Base-by-base conservation (phyloP, 1,140 invertebrate species). In the Metopolophium dirhodum region DNA sequence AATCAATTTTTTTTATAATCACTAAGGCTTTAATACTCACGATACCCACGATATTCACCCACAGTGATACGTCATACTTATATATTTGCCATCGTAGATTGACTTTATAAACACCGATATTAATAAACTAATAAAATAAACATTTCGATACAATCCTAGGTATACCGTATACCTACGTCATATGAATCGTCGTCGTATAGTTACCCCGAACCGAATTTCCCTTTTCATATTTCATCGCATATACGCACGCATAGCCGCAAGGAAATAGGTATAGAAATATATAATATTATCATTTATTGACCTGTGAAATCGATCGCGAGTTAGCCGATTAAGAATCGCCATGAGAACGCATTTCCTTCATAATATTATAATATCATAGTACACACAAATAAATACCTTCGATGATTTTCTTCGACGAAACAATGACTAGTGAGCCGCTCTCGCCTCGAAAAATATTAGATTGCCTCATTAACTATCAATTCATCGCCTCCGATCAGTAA, bases 211-310 rank as follows among this genome's bases (percentile, higher is more conserved):
- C 61, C 14, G 14, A 18, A n/a, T 77, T n/a, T 20, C 30, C 14
- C 14, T 77, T 77, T n/a, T 35, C n/a, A 77, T 77, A 77, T 77
- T 77, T 7, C 14, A 77, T n/a, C 61, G n/a, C 61, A 77, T 77
- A 77, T 77, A n/a, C 61, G 61, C 30, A 77, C 61, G 61, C 61
- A n/a, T 77, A 77, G 30, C 14, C 11, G 14, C 61, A n/a, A 77
- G 14, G 14, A 77, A 77, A 77, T n/a, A 77, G 8, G 14, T 77
- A 54, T 54, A 22, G 8, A 49, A 61, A 61, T 30, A 1, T n/a
- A 68, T n/a, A n/a, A 68, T 61, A n/a, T 68, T 68, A 77, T n/a
- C n/a, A 68, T 68, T 41, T 41, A 77, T 77, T 77, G 61, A n/a
- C 30, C 30, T n/a, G 30, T 18, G 30, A 77, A n/a, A 77, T n/a